Evolutionary conservation across 1,140 invertebrate species (phyloP), one percentile per base, ranked within the genome.

Genomic region (Bursaphelenchus mucronatus): DNA sequence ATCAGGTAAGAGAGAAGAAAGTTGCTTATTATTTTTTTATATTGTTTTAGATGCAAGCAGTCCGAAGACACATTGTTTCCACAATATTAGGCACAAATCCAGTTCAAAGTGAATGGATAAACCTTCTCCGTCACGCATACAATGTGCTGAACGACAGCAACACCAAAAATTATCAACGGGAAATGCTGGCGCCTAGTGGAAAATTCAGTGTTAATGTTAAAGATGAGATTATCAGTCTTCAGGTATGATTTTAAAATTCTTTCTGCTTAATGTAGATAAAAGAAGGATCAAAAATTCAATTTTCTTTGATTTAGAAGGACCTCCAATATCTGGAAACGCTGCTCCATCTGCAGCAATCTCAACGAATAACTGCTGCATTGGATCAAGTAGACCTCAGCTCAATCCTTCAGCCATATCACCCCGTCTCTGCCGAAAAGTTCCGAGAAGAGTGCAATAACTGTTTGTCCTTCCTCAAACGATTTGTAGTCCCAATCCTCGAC

Each of bases 401-500:
- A 13, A 54, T 74, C 30, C 41, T 74, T 19, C 43, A 71, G 41
- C 51, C 63, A 19, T 76, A 73, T 56, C 69, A 76, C 73, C 66
- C 71, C 17, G 44, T 55, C 40, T 72, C 73, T 8, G 6, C 40
- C 11, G 46, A 75, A 50, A 47, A 51, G 21, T 74, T 74, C 51
- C 41, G 46, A n/a, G 67, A 74, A 40, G 71, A 74, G 61, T 51
- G 53, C 15, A 21, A 46, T 9, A 15, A 63, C n/a, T 73, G 71
- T 76, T 76, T 58, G 15, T 73, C 68, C 8, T 79, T 78, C 47
- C 45, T 78, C n/a, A 46, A 52, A 30, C 10, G 53, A 4, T 66
- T 78, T 52, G 45, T 66, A 30, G 19, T 51, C 41, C 68, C 66
- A 50, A 15, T 43, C 8, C 10, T 39, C 15, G 41, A 19, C 7